Conservation (phyloP, 37 sponge, comb jelly and placozoan genomes). For the Oscarella lobularis region DNA sequence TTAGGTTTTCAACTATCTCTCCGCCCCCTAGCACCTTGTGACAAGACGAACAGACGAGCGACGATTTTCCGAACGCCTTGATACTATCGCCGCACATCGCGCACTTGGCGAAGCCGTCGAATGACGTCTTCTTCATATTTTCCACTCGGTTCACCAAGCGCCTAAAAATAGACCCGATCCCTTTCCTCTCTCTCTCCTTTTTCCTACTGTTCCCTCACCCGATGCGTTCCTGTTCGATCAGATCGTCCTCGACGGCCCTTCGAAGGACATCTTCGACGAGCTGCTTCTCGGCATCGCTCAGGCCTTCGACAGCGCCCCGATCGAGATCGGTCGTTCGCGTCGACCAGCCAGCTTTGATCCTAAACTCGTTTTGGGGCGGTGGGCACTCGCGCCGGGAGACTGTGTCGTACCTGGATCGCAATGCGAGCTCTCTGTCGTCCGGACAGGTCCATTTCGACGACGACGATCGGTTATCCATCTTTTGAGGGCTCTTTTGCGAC, state of each 20-base stretch:
- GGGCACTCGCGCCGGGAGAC: background rate
- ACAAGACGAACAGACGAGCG: background rate
- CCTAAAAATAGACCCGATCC: background rate
- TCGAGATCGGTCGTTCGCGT: background rate
- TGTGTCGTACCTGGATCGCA: background rate
- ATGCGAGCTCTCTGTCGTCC: background rate
- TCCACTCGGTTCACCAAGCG: background rate
- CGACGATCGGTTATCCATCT: too few relatives aligned
- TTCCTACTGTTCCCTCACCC: background rate
- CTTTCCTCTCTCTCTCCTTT: too few relatives aligned
- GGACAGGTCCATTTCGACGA: conserved; percentile 1
- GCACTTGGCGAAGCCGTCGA: background rate
- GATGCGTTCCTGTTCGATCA: background rate
- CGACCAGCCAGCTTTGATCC: background rate
- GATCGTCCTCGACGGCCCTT: background rate
- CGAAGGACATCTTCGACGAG: background rate
- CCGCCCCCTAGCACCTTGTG: background rate
- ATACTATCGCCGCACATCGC: background rate
- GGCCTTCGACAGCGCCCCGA: background rate
- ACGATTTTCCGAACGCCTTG: background rate
- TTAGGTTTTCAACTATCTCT: too few relatives aligned
- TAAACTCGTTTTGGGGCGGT: background rate
- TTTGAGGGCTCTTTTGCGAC: too few relatives aligned
- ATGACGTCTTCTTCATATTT: background rate
- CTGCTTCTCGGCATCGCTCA: background rate